phyloP scores from a whole-genome alignment of 2,113 vertebrate species.

The Sturnus vulgaris region DNA sequence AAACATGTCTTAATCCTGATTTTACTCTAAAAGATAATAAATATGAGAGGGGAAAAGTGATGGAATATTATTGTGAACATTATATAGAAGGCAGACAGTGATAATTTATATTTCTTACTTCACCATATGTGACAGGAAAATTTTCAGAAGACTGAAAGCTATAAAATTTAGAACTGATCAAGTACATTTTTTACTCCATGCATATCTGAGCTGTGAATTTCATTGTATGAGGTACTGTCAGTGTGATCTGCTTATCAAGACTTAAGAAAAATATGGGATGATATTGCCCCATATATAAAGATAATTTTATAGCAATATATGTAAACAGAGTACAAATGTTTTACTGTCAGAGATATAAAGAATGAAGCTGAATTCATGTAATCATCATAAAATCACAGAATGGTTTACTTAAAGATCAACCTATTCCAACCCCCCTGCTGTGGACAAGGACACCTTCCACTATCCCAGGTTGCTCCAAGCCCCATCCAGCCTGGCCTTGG shows the following conservation, averaged over 20 bases:
- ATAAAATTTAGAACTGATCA: not conserved
- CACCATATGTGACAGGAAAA: not conserved
- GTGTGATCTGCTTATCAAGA: not conserved
- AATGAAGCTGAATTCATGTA: not conserved
- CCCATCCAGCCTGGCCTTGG: not conserved
- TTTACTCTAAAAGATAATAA: not conserved
- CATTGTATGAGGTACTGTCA: not conserved
- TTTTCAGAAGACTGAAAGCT: not conserved
- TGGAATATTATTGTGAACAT: not conserved
- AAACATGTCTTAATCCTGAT: not conserved
- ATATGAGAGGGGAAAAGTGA: not conserved
- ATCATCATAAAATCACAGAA: not conserved
- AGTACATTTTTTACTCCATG: not conserved
- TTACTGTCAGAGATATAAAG: not conserved
- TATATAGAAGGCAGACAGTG: not conserved
- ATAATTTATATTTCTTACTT: not conserved
- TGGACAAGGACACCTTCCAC: not conserved
- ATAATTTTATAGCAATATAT: not conserved
- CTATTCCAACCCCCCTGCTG: too few species aligned
- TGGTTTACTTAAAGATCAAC: not conserved
- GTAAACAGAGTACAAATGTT: not conserved
- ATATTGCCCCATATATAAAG: not conserved
- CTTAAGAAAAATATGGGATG: not conserved
- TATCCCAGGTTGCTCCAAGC: not conserved
- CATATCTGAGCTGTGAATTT: not conserved